Conservation (phyloP, 1,140 invertebrate genomes). For the Agraylea sexmaculata region DNA sequence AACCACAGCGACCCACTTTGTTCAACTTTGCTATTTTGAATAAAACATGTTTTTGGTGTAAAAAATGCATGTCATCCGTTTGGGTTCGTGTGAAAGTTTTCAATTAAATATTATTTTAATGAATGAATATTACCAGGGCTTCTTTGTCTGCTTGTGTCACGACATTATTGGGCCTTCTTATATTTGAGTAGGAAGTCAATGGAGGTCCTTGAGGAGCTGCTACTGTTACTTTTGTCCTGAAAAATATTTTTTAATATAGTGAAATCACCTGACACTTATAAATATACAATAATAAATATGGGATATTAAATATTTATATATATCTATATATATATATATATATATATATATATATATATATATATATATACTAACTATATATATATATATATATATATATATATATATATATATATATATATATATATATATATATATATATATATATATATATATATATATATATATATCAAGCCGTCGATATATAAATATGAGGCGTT, state of each 20-base stretch:
- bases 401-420: no score
- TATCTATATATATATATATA: no score
- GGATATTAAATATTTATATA: no score
- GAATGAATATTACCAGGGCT: conserved; percentile 36
- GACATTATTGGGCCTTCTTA: conserved; percentile 9
- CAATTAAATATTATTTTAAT: not conserved
- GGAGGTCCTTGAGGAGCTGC: conserved; percentile 11
- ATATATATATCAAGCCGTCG: no score
- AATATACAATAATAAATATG: not conserved
- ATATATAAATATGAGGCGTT: no score
- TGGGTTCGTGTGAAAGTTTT: not conserved
- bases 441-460: no score
- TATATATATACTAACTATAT: no score
- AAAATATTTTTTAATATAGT: conserved; percentile 6
- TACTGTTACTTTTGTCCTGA: conserved; percentile 8
- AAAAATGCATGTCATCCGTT: conserved; percentile 3
- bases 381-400: no score
- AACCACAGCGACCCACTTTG: not conserved
- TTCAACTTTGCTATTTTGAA: no score
- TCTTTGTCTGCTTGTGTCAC: conserved; percentile 40
- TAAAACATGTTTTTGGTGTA: not conserved
- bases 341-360: no score
- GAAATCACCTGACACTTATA: not conserved
- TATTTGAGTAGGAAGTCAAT: not conserved
- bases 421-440: no score